A percentile compares a stretch with the other conserved stretches of the same genome.
Evolutionary conservation across 1,140 invertebrate species (phyloP).

Genomic region (Thrips palmi): DNA sequence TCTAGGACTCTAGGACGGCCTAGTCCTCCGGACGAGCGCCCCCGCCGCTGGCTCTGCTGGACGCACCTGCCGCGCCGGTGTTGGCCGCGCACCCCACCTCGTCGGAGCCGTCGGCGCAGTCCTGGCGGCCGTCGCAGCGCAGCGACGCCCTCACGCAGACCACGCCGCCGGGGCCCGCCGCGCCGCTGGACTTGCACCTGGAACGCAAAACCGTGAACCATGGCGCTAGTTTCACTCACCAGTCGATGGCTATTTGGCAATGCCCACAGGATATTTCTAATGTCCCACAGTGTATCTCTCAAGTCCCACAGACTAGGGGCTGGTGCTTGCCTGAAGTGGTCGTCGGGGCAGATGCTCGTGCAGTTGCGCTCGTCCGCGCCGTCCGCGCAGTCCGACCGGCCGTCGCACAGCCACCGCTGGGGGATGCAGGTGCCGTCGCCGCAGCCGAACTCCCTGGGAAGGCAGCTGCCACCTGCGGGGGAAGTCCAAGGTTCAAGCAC

Average conservation of each 20-base stretch:
- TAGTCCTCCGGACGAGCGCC: too few relatives aligned
- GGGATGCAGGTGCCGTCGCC: constrained; percentile 41
- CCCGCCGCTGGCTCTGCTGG: too few relatives aligned
- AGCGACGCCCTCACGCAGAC: constrained; percentile 24
- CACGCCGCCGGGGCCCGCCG: too few relatives aligned
- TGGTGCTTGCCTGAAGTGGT: constrained; percentile 27
- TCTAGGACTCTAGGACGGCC: too few relatives aligned
- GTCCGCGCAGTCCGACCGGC: constrained; percentile 37
- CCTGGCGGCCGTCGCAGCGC: constrained; percentile 23
- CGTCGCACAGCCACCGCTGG: constrained; percentile 43
- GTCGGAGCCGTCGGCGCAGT: constrained; percentile 26
- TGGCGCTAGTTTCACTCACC: background rate
- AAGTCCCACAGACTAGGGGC: constrained; percentile 1
- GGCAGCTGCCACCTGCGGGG: constrained; percentile 25
- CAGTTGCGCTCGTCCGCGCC: constrained; percentile 45
- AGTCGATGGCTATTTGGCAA: background rate
- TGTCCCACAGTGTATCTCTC: too few relatives aligned
- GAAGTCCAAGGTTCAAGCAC: constrained; percentile 16
- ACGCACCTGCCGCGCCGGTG: background rate
- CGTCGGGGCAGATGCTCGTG: constrained; percentile 25
- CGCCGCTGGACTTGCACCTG: constrained; percentile 26
- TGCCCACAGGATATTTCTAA: background rate
- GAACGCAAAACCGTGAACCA: constrained; percentile 19
- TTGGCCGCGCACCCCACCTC: too few relatives aligned
- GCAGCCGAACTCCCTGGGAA: constrained; percentile 36